A percentile compares a stretch with the other conserved stretches of the same genome.
Evolutionary conservation across 2,797 vertebrate species (phyloP).

Genomic region (Malacoctenus gilli): DNA sequence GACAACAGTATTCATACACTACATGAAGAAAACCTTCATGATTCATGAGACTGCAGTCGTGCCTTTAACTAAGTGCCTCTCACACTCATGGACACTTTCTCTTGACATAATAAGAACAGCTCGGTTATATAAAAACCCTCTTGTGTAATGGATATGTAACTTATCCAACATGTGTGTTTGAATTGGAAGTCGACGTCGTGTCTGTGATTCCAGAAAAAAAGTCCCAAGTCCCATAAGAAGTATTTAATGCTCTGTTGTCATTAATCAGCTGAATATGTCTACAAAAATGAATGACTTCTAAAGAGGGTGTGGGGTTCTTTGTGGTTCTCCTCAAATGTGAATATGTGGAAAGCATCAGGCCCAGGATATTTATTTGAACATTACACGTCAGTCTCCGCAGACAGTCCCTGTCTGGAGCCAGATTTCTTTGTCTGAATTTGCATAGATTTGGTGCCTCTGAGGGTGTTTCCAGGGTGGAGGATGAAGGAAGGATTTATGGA

Average conservation of each 20-base stretch:
- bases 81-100: constrained; percentile 50
- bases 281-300: neutral
- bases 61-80: constrained; percentile 47
- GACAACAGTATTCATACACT: neutral
- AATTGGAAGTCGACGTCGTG: constrained; percentile 3
- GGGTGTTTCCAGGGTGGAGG: neutral
- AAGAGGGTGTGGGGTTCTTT: neutral
- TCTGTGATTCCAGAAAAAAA: neutral
- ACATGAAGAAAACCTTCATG: constrained; percentile 6
- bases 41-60: constrained; percentile 15
- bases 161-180: constrained; percentile 42
- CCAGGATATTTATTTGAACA: neutral
- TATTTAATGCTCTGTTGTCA: neutral
- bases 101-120: constrained; percentile 73
- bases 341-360: neutral
- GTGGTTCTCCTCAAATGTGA: neutral
- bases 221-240: neutral
- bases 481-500: neutral
- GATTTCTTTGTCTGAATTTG: constrained; percentile 5
- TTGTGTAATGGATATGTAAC: constrained; percentile 70
- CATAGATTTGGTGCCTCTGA: neutral
- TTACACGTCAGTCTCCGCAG: neutral
- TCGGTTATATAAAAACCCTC: constrained; percentile 72
- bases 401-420: neutral
- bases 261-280: no score